These are phyloP conservation scores for Tribolium madens DNA, from an alignment of 1,140 invertebrate species.

Conservation along the genomic window DNA sequence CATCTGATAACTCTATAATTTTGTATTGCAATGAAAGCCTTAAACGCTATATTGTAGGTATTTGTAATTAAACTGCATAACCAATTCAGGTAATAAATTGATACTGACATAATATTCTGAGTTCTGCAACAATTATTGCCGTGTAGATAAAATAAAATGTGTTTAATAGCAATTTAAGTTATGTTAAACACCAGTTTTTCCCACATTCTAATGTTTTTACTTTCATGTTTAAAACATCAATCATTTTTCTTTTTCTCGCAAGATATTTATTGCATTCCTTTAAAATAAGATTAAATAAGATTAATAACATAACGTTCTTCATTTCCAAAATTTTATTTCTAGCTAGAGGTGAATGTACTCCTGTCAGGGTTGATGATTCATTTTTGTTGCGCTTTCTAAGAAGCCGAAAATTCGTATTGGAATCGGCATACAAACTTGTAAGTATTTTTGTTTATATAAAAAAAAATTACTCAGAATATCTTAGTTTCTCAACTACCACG, in stretches of 20 bases:
- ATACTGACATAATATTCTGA: not conserved
- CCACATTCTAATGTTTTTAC: not conserved
- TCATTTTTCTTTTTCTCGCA: not conserved
- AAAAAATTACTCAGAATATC: no score
- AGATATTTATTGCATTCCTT: not conserved
- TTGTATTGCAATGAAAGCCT: not conserved
- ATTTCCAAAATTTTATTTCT: constrained; percentile 58
- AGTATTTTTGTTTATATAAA: constrained; percentile 59
- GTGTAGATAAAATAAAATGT: no score
- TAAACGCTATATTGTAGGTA: not conserved
- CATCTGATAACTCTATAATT: not conserved
- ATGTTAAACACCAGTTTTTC: not conserved
- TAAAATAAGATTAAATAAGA: no score
- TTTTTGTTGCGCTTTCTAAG: constrained; percentile 88
- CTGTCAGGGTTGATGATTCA: constrained; percentile 83
- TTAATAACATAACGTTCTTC: not conserved
- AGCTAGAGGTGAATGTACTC: constrained; percentile 80
- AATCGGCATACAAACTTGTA: constrained; percentile 84
- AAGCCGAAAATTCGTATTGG: constrained; percentile 83
- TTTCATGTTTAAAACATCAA: not conserved
- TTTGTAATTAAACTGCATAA: not conserved
- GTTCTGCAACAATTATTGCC: no score
- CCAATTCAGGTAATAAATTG: not conserved
- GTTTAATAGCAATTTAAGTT: not conserved
- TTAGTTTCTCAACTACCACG: constrained; percentile 81